These are phyloP conservation scores for Ostrea denselamellosa DNA, from an alignment of 1,140 invertebrate genomes.

Conservation along the genomic window DNA sequence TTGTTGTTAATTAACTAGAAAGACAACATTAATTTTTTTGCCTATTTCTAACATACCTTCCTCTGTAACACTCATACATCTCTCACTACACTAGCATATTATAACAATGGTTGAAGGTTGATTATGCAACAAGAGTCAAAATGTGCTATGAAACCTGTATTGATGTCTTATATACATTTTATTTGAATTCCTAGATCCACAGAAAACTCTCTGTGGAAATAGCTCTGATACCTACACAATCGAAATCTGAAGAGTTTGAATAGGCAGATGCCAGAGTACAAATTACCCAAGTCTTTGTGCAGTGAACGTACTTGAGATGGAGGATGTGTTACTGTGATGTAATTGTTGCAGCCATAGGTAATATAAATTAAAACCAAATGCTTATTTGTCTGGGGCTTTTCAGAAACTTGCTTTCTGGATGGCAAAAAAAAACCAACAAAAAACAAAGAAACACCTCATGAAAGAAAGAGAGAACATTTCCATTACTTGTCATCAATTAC, in stretches of 20 bases:
- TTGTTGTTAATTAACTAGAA: conserved; percentile 4
- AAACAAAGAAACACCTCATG: too few species aligned
- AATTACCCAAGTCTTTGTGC: not conserved
- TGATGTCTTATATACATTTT: conserved; percentile 8
- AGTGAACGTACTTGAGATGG: not conserved
- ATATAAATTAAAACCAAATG: conserved; percentile 33
- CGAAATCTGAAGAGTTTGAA: conserved; percentile 22
- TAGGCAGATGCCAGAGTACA: conserved; percentile 26
- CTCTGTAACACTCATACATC: not conserved
- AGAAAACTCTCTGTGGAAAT: not conserved
- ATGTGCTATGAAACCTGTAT: not conserved
- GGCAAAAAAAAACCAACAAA: too few species aligned
- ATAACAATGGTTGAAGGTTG: not conserved
- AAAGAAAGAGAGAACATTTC: not conserved
- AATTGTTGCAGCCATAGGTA: not conserved
- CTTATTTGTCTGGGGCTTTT: not conserved
- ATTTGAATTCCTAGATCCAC: not conserved
- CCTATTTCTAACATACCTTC: conserved; percentile 6
- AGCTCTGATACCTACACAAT: not conserved
- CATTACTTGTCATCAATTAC: conserved; percentile 4
- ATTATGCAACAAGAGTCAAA: conserved; percentile 22
- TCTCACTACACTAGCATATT: not conserved
- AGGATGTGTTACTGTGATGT: conserved; percentile 28
- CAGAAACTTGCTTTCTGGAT: not conserved
- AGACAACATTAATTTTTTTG: not conserved